Evolutionary conservation across 2,797 vertebrate genomes (phyloP), one percentile per base, ranked within the genome.

Genomic region (Enteromius treurensis): DNA sequence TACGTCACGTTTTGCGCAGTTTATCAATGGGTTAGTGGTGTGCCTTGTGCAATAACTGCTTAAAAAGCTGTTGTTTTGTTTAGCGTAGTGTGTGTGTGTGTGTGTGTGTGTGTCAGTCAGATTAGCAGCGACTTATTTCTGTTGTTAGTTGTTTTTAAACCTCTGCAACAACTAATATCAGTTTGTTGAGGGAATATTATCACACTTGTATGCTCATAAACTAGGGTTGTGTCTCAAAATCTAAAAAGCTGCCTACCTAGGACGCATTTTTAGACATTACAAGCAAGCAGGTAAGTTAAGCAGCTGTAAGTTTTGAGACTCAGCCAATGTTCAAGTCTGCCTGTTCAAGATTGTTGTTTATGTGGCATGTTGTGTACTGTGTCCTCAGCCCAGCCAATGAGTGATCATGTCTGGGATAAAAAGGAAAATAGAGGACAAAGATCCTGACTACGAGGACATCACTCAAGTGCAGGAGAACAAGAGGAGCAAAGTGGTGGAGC

Each of bases 391-490:
- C 21, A 55, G 67, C 42, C 51, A 79, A 76, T 81, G 42, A 79
- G 45, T 34, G 34, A n/a, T 51, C 89, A 99, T 99, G 98, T 98
- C 98, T 23, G 98, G 98, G 82, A 90, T 99, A 85, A 99, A 99
- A 91, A 94, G 98, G 89, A 96, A 95, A 85, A 94, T 99, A n/a
- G 96, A 96, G 29, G 97, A 96, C 90, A 97, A 95, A 40, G 98
- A 99, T 89, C 98, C 98, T 0, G 98, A 99, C 89, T 99, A 99
- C 80, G 98, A 99, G 81, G 97, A 99, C 49, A 93, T 99, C 80
- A 93, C 95, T 0, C 64, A 96, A 85, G 85, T 96, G 0, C 96
- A 94, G 84, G 95, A 96, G 73, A 97, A 79, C 89, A 99, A 99
- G 88, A 95, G 96, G 81, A 96, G 96, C 89, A 98, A 97, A 92